Percentiles rank a stretch among this genome's conserved stretches.
Evolutionary conservation across 2,113 vertebrate species (phyloP).

Genomic region (Diphyllodes magnificus): DNA sequence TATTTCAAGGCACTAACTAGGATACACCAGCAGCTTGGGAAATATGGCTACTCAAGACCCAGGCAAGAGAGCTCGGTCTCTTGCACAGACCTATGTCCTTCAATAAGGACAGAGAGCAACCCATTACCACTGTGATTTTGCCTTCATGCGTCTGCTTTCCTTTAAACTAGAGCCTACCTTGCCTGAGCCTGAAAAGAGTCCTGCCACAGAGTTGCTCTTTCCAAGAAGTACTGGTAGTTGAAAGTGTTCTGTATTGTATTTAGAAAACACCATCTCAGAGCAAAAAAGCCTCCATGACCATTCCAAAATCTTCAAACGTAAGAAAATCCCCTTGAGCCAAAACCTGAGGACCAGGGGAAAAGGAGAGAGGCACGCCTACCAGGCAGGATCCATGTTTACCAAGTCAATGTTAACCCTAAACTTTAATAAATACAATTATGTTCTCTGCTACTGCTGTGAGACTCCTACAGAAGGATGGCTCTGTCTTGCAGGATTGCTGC

Average conservation of each 20-base stretch:
- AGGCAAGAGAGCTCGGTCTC: rapidly evolving
- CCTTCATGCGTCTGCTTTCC: background rate
- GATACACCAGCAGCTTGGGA: background rate
- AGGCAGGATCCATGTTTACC: background rate
- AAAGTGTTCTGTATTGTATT: background rate
- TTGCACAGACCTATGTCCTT: background rate
- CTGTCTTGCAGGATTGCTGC: background rate
- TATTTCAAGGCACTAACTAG: background rate
- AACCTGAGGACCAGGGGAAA: background rate
- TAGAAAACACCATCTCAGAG: background rate
- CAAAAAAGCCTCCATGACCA: background rate
- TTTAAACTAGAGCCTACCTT: background rate
- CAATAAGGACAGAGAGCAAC: background rate
- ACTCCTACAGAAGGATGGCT: background rate
- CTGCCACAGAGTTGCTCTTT: background rate
- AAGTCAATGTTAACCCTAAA: background rate
- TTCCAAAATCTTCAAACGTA: background rate
- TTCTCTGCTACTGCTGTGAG: background rate
- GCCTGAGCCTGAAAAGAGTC: background rate
- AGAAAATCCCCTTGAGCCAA: background rate
- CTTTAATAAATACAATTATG: background rate
- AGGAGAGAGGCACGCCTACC: background rate
- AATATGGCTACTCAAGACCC: background rate
- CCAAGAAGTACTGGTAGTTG: background rate
- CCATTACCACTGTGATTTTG: background rate